Conservation (phyloP, 2,113 vertebrate genomes). For the Bettongia penicillata region DNA sequence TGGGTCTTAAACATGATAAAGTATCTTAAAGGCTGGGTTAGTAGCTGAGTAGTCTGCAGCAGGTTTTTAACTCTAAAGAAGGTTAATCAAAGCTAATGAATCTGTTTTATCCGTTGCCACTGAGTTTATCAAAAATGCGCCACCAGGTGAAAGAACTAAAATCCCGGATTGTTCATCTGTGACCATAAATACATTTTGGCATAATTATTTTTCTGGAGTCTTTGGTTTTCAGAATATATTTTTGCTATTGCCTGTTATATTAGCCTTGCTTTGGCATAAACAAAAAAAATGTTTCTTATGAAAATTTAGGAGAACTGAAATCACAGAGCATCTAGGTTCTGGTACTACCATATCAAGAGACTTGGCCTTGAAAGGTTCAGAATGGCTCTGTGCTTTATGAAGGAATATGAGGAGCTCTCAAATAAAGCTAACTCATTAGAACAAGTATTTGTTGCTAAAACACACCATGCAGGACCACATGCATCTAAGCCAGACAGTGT, state of each 20-base stretch:
- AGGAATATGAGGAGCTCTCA: conserved; percentile 51
- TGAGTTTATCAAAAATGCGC: conserved; percentile 78
- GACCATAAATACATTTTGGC: conserved; percentile 69
- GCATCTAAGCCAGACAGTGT: background rate
- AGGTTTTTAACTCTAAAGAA: conserved; percentile 87
- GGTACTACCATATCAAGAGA: conserved; percentile 26
- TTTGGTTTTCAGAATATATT: conserved; percentile 26
- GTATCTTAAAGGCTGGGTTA: conserved; percentile 82
- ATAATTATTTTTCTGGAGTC: conserved; percentile 59
- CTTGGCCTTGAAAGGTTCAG: conserved; percentile 65
- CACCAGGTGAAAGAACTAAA: conserved; percentile 78
- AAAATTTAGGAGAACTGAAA: conserved; percentile 39
- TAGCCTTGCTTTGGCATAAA: conserved; percentile 42
- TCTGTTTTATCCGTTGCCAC: conserved; percentile 85
- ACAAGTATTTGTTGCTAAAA: conserved; percentile 58
- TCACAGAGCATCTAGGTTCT: conserved; percentile 32
- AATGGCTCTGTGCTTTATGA: conserved; percentile 67
- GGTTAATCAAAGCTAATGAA: conserved; percentile 91
- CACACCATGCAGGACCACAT: conserved; percentile 52
- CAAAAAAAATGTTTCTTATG: conserved; percentile 55
- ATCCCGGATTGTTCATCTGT: conserved; percentile 75
- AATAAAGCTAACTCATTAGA: conserved; percentile 69
- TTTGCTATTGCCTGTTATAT: conserved; percentile 25
- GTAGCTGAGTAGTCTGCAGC: conserved; percentile 82
- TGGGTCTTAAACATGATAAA: conserved; percentile 91